Percentiles rank a stretch among this genome's conserved stretches.
Conservation (phyloP, 2,797 vertebrate genomes). For the Odontamblyopus lacepedii region DNA sequence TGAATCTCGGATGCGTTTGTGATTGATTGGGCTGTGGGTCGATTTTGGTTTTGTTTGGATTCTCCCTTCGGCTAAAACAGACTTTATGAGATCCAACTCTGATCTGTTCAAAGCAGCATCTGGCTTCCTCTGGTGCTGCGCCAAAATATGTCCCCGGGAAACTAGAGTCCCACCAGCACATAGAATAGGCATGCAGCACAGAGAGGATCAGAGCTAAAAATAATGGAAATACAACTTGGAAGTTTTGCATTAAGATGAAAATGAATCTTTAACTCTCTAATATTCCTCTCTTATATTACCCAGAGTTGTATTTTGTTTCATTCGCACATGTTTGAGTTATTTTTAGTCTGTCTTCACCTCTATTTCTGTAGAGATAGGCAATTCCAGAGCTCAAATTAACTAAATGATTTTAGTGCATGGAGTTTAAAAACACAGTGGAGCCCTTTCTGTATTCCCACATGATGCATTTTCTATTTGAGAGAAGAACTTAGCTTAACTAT, state of each 20-base stretch:
- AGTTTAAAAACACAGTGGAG: too few relatives aligned
- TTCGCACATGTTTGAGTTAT: too few relatives aligned
- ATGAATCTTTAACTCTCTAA: neutral
- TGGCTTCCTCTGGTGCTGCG: slow-evolving; percentile 57
- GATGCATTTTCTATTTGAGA: too few relatives aligned
- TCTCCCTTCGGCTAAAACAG: slow-evolving; percentile 38
- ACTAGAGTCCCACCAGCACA: slow-evolving; percentile 31
- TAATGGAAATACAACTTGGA: neutral
- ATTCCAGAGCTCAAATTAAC: too few relatives aligned
- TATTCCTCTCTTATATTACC: too few relatives aligned
- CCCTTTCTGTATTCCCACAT: too few relatives aligned
- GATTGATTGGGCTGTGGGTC: slow-evolving; percentile 25
- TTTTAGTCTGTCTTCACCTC: too few relatives aligned
- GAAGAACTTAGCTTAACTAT: too few relatives aligned
- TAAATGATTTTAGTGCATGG: too few relatives aligned
- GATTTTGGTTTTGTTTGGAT: slow-evolving; percentile 25
- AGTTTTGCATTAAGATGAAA: neutral
- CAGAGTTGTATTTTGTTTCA: too few relatives aligned
- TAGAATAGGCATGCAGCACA: slow-evolving; percentile 24
- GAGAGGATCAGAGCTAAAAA: slow-evolving; percentile 7
- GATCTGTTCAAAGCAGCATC: slow-evolving; percentile 59
- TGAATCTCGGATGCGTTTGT: slow-evolving; percentile 5
- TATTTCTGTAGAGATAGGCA: too few relatives aligned
- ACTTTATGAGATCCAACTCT: slow-evolving; percentile 52
- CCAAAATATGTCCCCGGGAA: slow-evolving; percentile 44